Percentiles rank a stretch among this genome's conserved stretches.
Evolutionary conservation across 2,797 vertebrate species (phyloP).

Genomic region (Sardinella longiceps): DNA sequence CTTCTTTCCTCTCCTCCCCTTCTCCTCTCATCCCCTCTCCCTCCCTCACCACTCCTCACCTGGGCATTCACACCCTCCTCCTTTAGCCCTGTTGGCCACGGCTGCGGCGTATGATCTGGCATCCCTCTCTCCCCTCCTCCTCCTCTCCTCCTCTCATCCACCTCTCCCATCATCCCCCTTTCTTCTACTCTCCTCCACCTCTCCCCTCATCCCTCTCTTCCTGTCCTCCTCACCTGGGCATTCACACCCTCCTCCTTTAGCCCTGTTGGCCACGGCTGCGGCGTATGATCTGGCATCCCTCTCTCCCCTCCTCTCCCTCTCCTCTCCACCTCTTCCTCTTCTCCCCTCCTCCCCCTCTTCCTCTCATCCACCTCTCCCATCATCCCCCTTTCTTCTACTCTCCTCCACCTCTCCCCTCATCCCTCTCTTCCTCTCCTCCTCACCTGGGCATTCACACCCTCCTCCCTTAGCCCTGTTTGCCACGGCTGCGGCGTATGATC

Average conservation of each 20-base stretch:
- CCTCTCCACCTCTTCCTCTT: neutral
- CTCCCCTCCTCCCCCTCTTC: neutral
- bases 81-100: constrained; percentile 96
- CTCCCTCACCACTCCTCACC: constrained; percentile 80
- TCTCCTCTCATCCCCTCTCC: neutral
- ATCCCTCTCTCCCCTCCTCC: neutral
- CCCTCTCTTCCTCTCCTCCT: constrained; percentile 42
- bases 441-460: constrained; percentile 97
- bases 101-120: constrained; percentile 94
- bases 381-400: constrained; percentile 43
- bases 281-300: constrained; percentile 93
- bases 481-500: constrained; percentile 94
- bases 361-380: neutral
- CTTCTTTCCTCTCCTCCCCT: constrained; percentile 49
- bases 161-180: constrained; percentile 45
- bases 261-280: constrained; percentile 83
- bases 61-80: constrained; percentile 97
- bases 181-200: neutral
- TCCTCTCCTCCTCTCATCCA: neutral
- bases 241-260: constrained; percentile 61
- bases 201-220: neutral
- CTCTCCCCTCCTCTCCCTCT: neutral
- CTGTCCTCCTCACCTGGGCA: constrained; percentile 83
- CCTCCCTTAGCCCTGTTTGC: constrained; percentile 97
- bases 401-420: neutral